Evolutionary conservation across 2,797 vertebrate species (phyloP), one percentile per base, ranked within the genome.

Genomic region (Chromis chromis): DNA sequence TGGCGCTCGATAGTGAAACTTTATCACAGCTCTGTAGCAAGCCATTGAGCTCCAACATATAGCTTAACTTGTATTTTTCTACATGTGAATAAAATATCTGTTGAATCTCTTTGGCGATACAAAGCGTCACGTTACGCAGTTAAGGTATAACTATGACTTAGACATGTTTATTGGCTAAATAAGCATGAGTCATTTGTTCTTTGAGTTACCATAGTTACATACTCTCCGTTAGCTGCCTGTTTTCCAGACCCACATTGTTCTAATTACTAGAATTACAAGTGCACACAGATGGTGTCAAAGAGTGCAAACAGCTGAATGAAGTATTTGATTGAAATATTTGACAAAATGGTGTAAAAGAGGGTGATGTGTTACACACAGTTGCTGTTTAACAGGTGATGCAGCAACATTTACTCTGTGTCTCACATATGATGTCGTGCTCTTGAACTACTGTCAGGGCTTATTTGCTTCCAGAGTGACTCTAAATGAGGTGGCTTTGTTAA

Each of bases 1-100:
- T 82, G 24, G 36, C 31, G 40, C 33, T 63, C 28, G 55, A 54
- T 62, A 59, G 64, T 57, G 60, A 65, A 76, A 88, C 82, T 90
- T 87, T 77, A 85, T 44, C 39, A 33, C 57, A 80, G 66, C 56
- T 67, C 31, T 76, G 63, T 65, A 50, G 67, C 53, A 56, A 68
- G 52, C 46, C 61, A 58, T 22, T 10, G 31, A 71, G 50, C 36
- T 71, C 50, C 54, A 82, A 54, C 59, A 67, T 10, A 65, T 54
- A 70, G 27, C 25, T 19, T 42, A 27, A 39, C 31, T 25, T 60
- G 40, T 13, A 5, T 54, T 54, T 19, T 24, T 50, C 1, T 24
- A 4, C 22, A 14, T 13, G 49, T 24, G 12, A 11, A 24, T 50
- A 24, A 50, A 50, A 24, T 50, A 50, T 12, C 22, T 49, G 46